These are phyloP conservation scores for Chloromyia formosa DNA, from an alignment of 2,888 invertebrate species.

Conservation along the genomic window DNA sequence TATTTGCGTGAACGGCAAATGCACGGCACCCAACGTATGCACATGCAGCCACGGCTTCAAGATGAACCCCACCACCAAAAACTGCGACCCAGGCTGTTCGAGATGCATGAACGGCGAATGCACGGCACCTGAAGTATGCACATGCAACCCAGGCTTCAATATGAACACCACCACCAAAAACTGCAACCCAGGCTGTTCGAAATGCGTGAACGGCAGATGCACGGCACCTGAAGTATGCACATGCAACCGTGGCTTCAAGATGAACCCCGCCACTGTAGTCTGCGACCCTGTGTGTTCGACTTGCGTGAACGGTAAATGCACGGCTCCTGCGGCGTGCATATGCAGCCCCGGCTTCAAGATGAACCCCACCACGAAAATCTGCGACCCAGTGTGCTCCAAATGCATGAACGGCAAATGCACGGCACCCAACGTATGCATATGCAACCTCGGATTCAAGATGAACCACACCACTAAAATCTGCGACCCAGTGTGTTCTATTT, in stretches of 20 bases:
- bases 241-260: background rate
- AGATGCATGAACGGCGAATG: background rate
- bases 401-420: background rate
- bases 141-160: background rate
- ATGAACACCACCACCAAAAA: background rate
- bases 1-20: background rate
- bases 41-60: background rate
- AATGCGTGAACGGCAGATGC: background rate
- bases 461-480: background rate
- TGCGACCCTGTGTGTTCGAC: background rate
- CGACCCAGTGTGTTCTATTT: background rate
- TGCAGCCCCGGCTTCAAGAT: background rate
- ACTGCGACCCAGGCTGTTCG: background rate
- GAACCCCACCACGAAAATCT: background rate
- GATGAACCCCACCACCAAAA: background rate
- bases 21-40: background rate
- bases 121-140: background rate
- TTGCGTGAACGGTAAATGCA: background rate
- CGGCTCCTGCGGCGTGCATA: background rate
- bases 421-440: background rate
- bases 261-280: background rate
- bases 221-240: background rate
- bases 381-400: background rate
- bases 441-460: background rate
- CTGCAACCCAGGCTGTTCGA: background rate